These are phyloP conservation scores for Stenurella melanura DNA, from an alignment of 2,888 invertebrate species.

Conservation along the genomic window DNA sequence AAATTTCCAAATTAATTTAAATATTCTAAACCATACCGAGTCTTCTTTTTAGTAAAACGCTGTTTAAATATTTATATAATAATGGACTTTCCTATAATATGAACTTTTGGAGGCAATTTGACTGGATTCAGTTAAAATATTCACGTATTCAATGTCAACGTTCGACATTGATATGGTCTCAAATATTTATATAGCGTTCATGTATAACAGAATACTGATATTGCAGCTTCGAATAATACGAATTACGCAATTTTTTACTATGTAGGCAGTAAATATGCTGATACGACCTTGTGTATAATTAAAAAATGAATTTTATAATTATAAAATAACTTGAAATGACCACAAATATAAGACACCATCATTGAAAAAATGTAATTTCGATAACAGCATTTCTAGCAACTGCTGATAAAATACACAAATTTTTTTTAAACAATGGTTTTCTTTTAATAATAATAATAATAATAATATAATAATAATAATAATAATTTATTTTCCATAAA, in stretches of 20 bases:
- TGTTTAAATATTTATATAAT: neutral
- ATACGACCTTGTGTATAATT: neutral
- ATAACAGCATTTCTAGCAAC: too few species aligned
- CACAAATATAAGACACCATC: too few species aligned
- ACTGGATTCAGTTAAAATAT: neutral
- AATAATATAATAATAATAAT: too few species aligned
- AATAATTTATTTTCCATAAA: too few species aligned
- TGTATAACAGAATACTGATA: neutral
- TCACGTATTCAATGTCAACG: neutral
- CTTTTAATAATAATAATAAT: too few species aligned
- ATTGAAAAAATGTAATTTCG: too few species aligned
- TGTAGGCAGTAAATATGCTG: neutral
- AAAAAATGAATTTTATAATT: neutral
- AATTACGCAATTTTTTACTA: slow-evolving; percentile 2
- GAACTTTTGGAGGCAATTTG: neutral
- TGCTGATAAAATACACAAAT: too few species aligned
- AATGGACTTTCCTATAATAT: neutral
- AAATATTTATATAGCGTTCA: neutral
- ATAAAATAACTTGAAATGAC: too few species aligned
- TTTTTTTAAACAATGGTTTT: too few species aligned
- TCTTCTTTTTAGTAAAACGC: neutral
- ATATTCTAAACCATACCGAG: neutral
- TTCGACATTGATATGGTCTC: neutral
- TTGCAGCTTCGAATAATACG: neutral
- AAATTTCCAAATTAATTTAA: neutral